phyloP scores from a whole-genome alignment of 2,888 invertebrate species.

The Neuroscelio doddi region DNA sequence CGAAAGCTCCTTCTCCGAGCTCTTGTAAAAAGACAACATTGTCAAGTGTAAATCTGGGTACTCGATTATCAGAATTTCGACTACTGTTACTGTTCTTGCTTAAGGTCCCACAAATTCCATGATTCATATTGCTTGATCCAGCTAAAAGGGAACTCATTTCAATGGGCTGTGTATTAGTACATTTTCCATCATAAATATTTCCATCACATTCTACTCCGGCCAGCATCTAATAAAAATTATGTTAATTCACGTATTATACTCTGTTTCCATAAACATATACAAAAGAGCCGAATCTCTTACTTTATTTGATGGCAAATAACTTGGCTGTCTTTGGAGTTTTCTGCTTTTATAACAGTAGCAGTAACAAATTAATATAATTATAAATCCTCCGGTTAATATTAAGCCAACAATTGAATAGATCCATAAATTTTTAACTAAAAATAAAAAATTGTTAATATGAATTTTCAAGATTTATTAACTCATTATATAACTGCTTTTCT shows the following conservation, averaged over 20 bases:
- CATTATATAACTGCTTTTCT: no score
- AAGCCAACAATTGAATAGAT: constrained; percentile 83
- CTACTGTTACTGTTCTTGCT: constrained; percentile 73
- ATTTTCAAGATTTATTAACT: not conserved
- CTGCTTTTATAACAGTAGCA: constrained; percentile 75
- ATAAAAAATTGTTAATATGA: not conserved
- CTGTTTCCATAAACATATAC: no score
- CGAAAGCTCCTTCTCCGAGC: constrained; percentile 96
- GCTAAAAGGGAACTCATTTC: constrained; percentile 87
- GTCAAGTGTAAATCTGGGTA: constrained; percentile 89
- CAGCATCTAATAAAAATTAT: constrained; percentile 61
- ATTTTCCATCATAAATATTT: constrained; percentile 85
- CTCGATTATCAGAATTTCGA: constrained; percentile 75
- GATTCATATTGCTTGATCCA: constrained; percentile 74
- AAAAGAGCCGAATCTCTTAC: no score
- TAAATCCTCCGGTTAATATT: constrained; percentile 73
- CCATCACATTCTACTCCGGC: constrained; percentile 75
- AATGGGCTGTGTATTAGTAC: constrained; percentile 83
- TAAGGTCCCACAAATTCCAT: constrained; percentile 69
- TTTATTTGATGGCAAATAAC: constrained; percentile 67
- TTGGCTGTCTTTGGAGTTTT: constrained; percentile 64
- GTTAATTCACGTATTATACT: no score
- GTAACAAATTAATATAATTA: constrained; percentile 75
- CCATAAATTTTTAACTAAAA: constrained; percentile 85
- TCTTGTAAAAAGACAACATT: constrained; percentile 92